Evolutionary conservation across 2,113 vertebrate species (phyloP), one percentile per base, ranked within the genome.

Genomic region (Nerophis lumbriciformis): DNA sequence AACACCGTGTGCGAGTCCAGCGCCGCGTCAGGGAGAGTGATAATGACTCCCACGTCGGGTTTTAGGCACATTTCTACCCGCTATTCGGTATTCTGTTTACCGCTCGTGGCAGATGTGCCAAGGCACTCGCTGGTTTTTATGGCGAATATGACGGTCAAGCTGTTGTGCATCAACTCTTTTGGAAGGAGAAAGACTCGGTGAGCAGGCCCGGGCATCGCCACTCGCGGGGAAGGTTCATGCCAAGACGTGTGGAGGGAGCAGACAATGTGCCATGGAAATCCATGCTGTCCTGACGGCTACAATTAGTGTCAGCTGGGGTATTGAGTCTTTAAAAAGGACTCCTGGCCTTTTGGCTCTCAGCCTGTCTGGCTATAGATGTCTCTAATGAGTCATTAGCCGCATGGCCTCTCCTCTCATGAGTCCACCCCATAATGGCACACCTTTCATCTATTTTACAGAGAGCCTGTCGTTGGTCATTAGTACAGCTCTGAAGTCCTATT

Each of bases 371-470:
- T 90, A 83, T 88, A 79, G 70, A 85, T 88, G 80, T 72, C 81
- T 87, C 87, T 92, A 86, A 91, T 92, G 90, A 91, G 86, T 86
- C 82, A 87, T 93, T 93, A 92, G 81, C 85, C 85, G 88, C 87
- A 80, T 85, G 79, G 77, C 84, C 83, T 91, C 83, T 77, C 84
- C 80, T 90, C 89, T 86, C 85, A 75, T 81, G 73, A 85, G 82
- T 78, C 81, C 72, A 82, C 66, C 83, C 83, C 81, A 80, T 90
- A 88, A 91, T 84, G 83, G 88, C 86, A 86, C 88, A 90, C 87
- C 88, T 88, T 90, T 90, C 87, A 89, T 90, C 87, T 88, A 86
- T 89, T 90, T 87, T 86, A 88, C 87, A 90, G 87, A 87, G 81
- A 87, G 77, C 81, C 83, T 87, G 88, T 89, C 88, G 58, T 85